Evolutionary conservation across 2,888 invertebrate genomes (phyloP), one percentile per base, ranked within the genome.

Genomic region (Hoplodrina blanda): DNA sequence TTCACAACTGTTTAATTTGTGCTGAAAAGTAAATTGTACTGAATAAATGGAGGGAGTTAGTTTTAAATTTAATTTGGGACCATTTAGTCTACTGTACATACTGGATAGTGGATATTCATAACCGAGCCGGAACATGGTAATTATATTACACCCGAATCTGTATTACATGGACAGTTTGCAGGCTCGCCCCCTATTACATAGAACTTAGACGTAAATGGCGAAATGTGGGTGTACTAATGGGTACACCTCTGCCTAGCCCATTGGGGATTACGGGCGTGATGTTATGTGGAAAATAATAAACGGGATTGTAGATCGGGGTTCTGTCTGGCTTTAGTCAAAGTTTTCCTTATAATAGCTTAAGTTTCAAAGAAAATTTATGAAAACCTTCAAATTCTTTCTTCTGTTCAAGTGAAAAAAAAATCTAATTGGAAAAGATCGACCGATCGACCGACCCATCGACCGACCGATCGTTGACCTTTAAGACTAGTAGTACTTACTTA

Each of bases 1-100:
- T 79, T 56, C 37, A 17, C 53, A 78, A 57, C 61, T 73, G 78
- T 65, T 81, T 69, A 68, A 81, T 73, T 81, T 72, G 53, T 72
- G 65, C 41, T 59, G 17, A 59, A 72, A 73, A 62, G 33, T 62
- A 46, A 54, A 65, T 73, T 65, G 54, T 50, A 73, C 41, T 41
- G 59, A 78, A 76, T 76, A 66, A 65, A 66, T 78, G 73, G 20
- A 30, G 46, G 20, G 6, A 59, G 50, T 33, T 44, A 50, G 55
- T 75, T 66, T 25, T 55, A 17, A 37, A 15, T 37, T 25, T 74
- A 50, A 66, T 56, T 75, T 56, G 50, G 25, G 11, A 52, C 7
- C 20, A 20, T 30, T 7, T 25, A 53, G 17, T 53, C n/a, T 70
- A 37, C 17, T 19, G 4, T 10, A 1, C 7, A 13, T 60, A 15